phyloP scores from a whole-genome alignment of 64 coral and sea anemone genomes.

The Pachyseris speciosa region DNA sequence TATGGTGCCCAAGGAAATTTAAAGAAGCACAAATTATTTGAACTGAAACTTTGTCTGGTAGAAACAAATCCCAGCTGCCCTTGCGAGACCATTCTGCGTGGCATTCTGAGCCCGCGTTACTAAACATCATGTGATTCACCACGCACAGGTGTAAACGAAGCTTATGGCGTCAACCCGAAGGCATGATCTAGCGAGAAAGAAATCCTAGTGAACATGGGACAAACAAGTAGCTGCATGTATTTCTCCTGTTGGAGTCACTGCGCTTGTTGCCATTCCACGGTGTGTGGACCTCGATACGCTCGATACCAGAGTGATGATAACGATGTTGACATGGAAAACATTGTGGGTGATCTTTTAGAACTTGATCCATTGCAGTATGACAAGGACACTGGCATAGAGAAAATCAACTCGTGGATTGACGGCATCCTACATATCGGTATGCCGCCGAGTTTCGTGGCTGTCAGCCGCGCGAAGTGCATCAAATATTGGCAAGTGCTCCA shows the following conservation, averaged over 20 bases:
- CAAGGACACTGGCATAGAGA: constrained; percentile 70
- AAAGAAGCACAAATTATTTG: too few relatives aligned
- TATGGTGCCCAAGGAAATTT: too few relatives aligned
- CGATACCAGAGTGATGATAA: constrained; percentile 76
- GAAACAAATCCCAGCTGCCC: too few relatives aligned
- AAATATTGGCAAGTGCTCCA: constrained; percentile 93
- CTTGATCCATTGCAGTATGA: constrained; percentile 90
- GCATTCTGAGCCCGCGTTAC: background rate
- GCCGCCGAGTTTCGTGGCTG: constrained; percentile 77
- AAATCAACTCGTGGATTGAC: constrained; percentile 91
- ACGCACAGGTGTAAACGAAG: background rate
- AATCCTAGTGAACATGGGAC: constrained; percentile 62
- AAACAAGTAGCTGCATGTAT: constrained; percentile 75
- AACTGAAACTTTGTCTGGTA: too few relatives aligned
- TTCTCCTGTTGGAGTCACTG: constrained; percentile 71
- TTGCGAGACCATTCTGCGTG: too few relatives aligned
- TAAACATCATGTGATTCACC: too few relatives aligned
- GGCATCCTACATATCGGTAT: constrained; percentile 62
- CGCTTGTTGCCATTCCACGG: constrained; percentile 46
- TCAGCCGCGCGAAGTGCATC: constrained; percentile 91
- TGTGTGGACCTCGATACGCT: constrained; percentile 75
- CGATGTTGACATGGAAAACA: constrained; percentile 85
- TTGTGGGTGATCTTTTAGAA: constrained; percentile 87
- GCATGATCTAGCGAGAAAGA: background rate
- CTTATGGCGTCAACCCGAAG: background rate